These are phyloP conservation scores for Philereme vetulata DNA, from an alignment of 2,888 invertebrate species.

Conservation along the genomic window DNA sequence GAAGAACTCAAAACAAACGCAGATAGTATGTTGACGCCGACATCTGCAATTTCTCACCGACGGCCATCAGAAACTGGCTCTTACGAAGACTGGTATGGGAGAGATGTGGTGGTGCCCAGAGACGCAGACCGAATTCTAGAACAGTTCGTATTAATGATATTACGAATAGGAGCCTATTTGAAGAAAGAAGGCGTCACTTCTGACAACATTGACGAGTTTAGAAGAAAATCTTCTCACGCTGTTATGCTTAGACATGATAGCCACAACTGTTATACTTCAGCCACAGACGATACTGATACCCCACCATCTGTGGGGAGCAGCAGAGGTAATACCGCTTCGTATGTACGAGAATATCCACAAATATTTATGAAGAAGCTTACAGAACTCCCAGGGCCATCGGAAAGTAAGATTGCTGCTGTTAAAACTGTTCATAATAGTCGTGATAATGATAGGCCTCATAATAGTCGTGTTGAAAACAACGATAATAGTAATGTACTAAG, in stretches of 20 bases:
- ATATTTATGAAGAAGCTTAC: conserved; percentile 69
- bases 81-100: conserved; percentile 68
- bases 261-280: conserved; percentile 44
- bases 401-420: conserved; percentile 26
- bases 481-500: conserved; percentile 25
- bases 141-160: conserved; percentile 71
- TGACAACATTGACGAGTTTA: conserved; percentile 41
- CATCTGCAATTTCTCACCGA: conserved; percentile 48
- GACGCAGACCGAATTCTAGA: conserved; percentile 72
- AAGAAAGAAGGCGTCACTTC: conserved; percentile 48
- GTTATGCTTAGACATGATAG: conserved; percentile 34
- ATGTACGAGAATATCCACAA: conserved; percentile 70
- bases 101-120: conserved; percentile 65
- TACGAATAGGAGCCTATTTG: conserved; percentile 64
- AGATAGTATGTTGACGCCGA: conserved; percentile 41
- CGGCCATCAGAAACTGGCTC: conserved; percentile 55
- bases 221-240: conserved; percentile 31
- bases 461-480: conserved; percentile 31
- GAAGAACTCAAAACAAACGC: conserved; percentile 45
- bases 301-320: conserved; percentile 60
- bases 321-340: conserved; percentile 61
- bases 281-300: conserved; percentile 58
- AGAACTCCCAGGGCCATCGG: conserved; percentile 42
- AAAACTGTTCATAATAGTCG: conserved; percentile 32
- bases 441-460: too few species aligned